Conservation (phyloP, 2,113 vertebrate species). For the Anarhynchus alexandrinus region DNA sequence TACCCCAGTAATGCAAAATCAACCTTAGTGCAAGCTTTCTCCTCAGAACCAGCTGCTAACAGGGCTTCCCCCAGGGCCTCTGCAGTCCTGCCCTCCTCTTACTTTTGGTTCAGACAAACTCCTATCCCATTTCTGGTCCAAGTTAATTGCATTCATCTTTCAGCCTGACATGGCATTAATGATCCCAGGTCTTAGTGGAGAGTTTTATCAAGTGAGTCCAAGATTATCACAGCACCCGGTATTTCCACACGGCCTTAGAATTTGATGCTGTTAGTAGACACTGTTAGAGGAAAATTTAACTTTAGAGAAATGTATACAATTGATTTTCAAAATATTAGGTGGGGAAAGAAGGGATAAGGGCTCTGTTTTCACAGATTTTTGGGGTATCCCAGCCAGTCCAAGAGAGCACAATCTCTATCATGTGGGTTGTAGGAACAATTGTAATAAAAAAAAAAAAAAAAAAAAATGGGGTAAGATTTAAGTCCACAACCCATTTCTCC, state of each 20-base stretch:
- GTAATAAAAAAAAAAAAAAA: not conserved
- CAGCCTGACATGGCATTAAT: not conserved
- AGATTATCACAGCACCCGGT: not conserved
- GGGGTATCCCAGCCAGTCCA: not conserved
- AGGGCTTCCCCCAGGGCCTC: not conserved
- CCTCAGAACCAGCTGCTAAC: not conserved
- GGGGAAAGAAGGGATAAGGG: not conserved
- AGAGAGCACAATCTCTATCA: not conserved
- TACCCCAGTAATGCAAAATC: not conserved
- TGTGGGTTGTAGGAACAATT: not conserved
- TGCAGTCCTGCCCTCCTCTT: not conserved
- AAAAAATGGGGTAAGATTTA: not conserved
- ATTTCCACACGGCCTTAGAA: not conserved
- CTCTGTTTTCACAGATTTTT: not conserved
- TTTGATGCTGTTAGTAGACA: not conserved
- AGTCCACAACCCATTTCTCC: not conserved
- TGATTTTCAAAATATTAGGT: not conserved
- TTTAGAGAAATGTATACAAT: not conserved
- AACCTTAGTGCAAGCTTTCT: not conserved
- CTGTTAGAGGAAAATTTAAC: not conserved
- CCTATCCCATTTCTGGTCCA: not conserved
- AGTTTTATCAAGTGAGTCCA: not conserved
- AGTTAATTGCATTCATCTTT: not conserved
- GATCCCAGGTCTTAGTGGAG: not conserved
- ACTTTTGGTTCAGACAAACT: not conserved